These are phyloP conservation scores for Acleris cristana DNA, from an alignment of 2,888 invertebrate genomes.

Conservation along the genomic window DNA sequence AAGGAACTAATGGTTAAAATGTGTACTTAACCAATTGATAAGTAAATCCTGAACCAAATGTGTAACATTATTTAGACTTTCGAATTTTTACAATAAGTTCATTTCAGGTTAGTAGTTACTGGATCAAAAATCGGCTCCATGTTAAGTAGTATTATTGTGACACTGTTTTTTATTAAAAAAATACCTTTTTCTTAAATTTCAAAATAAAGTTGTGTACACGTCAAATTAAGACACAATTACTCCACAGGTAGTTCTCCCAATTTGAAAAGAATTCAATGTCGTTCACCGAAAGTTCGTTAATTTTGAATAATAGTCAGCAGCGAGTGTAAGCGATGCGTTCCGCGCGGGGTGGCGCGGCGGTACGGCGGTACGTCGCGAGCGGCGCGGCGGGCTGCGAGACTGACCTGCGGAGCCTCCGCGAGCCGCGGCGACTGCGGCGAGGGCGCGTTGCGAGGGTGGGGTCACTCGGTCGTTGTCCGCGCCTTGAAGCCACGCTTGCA, in stretches of 20 bases:
- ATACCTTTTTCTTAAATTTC: background rate
- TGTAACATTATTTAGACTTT: too few species aligned
- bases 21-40: too few species aligned
- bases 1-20: too few species aligned
- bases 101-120: too few species aligned
- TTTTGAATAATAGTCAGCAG: slow-evolving; percentile 16
- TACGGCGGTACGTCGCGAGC: slow-evolving; percentile 23
- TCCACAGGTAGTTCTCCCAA: slow-evolving; percentile 29
- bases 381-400: slow-evolving; percentile 29
- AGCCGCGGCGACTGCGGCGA: slow-evolving; percentile 37
- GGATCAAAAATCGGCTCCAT: too few species aligned
- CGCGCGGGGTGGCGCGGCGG: slow-evolving; percentile 17
- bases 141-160: background rate
- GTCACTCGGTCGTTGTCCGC: slow-evolving; percentile 44
- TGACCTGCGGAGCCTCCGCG: slow-evolving; percentile 35
- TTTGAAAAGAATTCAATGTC: slow-evolving; percentile 11
- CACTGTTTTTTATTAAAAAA: background rate
- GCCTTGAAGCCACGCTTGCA: slow-evolving; percentile 28
- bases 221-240: slow-evolving; percentile 33
- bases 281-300: slow-evolving; percentile 24
- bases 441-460: slow-evolving; percentile 38
- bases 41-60: too few species aligned
- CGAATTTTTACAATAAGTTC: too few species aligned
- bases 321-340: slow-evolving; percentile 15
- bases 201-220: background rate